Evolutionary conservation across 2,888 invertebrate genomes (phyloP).

Genomic region (Agonopterix subpropinquella): DNA sequence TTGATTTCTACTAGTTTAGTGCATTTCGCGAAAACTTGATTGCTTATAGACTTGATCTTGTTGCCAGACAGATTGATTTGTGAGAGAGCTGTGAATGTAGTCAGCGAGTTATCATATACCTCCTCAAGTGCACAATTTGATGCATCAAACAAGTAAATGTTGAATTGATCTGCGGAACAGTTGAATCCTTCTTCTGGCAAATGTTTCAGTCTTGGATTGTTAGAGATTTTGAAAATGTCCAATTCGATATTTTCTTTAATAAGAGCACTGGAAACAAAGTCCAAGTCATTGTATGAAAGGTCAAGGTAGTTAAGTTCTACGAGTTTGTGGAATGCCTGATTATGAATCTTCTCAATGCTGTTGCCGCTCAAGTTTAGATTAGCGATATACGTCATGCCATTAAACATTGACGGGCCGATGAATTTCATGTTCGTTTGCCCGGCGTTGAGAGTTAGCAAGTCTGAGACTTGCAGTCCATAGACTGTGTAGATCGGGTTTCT

Average conservation of each 20-base stretch:
- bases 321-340: slow-evolving; percentile 80
- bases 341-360: slow-evolving; percentile 79
- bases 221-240: slow-evolving; percentile 81
- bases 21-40: slow-evolving; percentile 69
- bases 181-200: slow-evolving; percentile 81
- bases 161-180: slow-evolving; percentile 75
- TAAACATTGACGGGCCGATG: slow-evolving; percentile 79
- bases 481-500: slow-evolving; percentile 81
- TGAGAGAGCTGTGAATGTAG: slow-evolving; percentile 81
- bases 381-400: slow-evolving; percentile 77
- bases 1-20: slow-evolving; percentile 81
- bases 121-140: slow-evolving; percentile 82
- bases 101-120: slow-evolving; percentile 78
- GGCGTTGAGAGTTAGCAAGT: slow-evolving; percentile 80
- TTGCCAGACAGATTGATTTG: slow-evolving; percentile 82
- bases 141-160: slow-evolving; percentile 82
- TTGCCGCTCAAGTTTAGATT: slow-evolving; percentile 83
- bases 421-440: slow-evolving; percentile 80
- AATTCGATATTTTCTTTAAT: slow-evolving; percentile 82
- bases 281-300: slow-evolving; percentile 82
- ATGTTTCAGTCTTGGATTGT: slow-evolving; percentile 80
- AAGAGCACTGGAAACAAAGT: slow-evolving; percentile 79
- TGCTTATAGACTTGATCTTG: slow-evolving; percentile 73
- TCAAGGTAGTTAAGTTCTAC: slow-evolving; percentile 82
- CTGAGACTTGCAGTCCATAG: slow-evolving; percentile 76